Conservation (phyloP, 2,797 vertebrate genomes). For the Erethizon dorsatum region DNA sequence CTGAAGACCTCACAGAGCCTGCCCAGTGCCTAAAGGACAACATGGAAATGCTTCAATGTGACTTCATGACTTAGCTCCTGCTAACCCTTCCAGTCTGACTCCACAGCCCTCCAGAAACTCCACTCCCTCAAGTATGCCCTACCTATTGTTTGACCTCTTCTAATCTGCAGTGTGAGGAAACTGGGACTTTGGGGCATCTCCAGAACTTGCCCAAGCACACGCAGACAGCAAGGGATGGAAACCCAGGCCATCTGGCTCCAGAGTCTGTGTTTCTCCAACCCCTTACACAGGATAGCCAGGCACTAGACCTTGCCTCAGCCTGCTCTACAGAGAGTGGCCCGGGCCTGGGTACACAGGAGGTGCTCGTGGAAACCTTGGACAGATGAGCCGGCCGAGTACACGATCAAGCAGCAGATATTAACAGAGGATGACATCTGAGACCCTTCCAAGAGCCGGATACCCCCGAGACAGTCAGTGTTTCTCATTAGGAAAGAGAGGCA, state of each 20-base stretch:
- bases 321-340: neutral
- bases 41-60: neutral
- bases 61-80: neutral
- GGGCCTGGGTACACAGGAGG: neutral
- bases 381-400: neutral
- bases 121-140: neutral
- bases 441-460: too few species aligned
- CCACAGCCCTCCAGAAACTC: neutral
- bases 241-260: neutral
- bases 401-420: neutral
- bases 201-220: neutral
- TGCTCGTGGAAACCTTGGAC: neutral
- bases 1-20: neutral
- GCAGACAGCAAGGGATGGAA: neutral
- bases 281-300: neutral
- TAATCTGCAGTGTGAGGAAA: neutral
- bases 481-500: neutral
- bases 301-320: neutral
- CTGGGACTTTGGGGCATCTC: neutral
- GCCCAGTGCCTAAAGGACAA: neutral
- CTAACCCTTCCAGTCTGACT: neutral
- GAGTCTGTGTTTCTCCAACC: neutral
- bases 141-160: neutral
- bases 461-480: neutral
- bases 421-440: neutral